These are phyloP conservation scores for Bergia sp. DNA, from an alignment of 92 coral and sea anemone genomes.

Conservation along the genomic window DNA sequence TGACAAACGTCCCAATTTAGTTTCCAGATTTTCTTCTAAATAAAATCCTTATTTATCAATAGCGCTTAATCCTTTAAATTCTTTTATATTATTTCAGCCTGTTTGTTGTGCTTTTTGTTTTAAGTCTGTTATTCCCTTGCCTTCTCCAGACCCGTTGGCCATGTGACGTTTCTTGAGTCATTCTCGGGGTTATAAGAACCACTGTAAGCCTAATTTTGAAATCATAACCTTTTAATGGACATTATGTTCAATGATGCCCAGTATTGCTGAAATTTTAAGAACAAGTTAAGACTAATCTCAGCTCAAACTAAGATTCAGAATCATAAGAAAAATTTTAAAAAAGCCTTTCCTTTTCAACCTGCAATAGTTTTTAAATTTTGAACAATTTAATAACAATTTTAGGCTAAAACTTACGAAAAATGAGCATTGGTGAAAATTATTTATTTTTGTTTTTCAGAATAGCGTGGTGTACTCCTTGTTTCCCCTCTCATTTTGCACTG, in stretches of 20 bases:
- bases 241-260: background rate
- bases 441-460: too few species aligned
- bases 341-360: too few species aligned
- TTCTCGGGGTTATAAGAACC: too few species aligned
- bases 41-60: too few species aligned
- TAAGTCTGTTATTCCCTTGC: background rate
- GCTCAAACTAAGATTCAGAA: too few species aligned
- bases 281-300: background rate
- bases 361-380: too few species aligned
- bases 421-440: background rate
- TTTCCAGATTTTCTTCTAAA: background rate
- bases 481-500: background rate
- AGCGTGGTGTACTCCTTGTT: background rate
- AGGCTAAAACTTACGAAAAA: too few species aligned
- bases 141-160: background rate
- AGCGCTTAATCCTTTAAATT: background rate
- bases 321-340: too few species aligned
- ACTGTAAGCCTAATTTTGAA: too few species aligned
- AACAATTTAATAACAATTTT: background rate
- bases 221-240: too few species aligned
- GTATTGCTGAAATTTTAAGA: background rate
- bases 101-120: background rate
- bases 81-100: too few species aligned
- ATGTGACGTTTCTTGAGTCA: background rate
- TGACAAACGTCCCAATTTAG: background rate